Evolutionary conservation across 2,888 invertebrate genomes (phyloP).

Genomic region (Hyalella azteca): DNA sequence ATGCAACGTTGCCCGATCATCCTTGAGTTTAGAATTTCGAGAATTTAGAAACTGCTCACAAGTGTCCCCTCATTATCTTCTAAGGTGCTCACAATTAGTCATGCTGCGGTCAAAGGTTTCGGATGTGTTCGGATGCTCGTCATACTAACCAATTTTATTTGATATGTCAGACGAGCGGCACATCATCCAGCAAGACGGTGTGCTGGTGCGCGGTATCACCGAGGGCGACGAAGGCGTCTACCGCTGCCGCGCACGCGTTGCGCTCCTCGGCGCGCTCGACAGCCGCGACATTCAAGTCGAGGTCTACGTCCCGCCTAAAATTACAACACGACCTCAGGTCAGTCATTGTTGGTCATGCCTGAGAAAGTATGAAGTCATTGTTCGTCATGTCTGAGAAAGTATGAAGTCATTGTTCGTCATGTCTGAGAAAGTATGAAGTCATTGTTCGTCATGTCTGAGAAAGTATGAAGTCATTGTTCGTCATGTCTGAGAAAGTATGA

Average conservation of each 20-base stretch:
- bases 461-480: too few species aligned
- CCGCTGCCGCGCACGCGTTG: slow-evolving; percentile 84
- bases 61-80: background rate
- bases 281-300: slow-evolving; percentile 75
- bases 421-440: too few species aligned
- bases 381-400: too few species aligned
- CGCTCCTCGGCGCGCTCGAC: slow-evolving; percentile 78
- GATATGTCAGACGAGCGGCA: slow-evolving; percentile 70
- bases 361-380: too few species aligned
- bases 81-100: background rate
- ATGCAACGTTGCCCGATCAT: too few species aligned
- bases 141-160: background rate
- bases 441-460: too few species aligned
- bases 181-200: slow-evolving; percentile 72
- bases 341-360: background rate
- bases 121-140: background rate
- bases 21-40: too few species aligned
- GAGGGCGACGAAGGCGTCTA: slow-evolving; percentile 86
- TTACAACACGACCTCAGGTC: slow-evolving; percentile 41
- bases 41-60: too few species aligned
- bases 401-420: too few species aligned
- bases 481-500: too few species aligned
- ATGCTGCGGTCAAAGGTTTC: background rate
- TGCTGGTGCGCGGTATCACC: slow-evolving; percentile 77
- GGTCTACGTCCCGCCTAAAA: slow-evolving; percentile 72